phyloP scores from a whole-genome alignment of 2,113 vertebrate genomes.

The Panurus biarmicus region DNA sequence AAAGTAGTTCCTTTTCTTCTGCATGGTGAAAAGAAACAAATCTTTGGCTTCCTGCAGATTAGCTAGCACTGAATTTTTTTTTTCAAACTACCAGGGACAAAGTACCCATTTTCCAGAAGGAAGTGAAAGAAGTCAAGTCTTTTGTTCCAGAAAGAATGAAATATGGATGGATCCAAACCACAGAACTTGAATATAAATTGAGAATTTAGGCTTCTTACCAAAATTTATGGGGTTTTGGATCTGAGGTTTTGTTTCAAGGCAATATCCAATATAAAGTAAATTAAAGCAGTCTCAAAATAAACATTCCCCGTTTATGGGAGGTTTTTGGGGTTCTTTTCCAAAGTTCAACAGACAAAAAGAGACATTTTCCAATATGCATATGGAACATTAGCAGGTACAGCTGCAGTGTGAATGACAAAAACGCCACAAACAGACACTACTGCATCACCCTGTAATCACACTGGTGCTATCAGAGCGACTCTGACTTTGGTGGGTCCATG shows the following conservation, averaged over 20 bases:
- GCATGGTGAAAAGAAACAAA: not conserved
- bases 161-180: not conserved
- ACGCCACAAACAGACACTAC: not conserved
- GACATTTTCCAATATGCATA: not conserved
- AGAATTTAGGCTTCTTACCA: not conserved
- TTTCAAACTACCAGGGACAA: not conserved
- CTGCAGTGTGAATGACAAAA: not conserved
- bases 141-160: slow-evolving; percentile 13
- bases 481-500: not conserved
- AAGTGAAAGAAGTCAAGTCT: not conserved
- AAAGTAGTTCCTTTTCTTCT: not conserved
- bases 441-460: not conserved
- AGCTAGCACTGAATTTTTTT: not conserved
- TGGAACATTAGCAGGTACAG: not conserved
- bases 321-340: not conserved
- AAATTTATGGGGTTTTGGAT: not conserved
- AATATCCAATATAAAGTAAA: slow-evolving; percentile 9
- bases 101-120: not conserved
- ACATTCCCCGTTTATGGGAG: not conserved
- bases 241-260: not conserved
- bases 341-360: not conserved
- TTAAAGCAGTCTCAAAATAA: not conserved
- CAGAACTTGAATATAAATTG: not conserved
- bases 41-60: not conserved
- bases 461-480: not conserved